A percentile compares a stretch with the other conserved stretches of the same genome.
Evolutionary conservation across 1,140 invertebrate genomes (phyloP).

Genomic region (Procambarus clarkii): DNA sequence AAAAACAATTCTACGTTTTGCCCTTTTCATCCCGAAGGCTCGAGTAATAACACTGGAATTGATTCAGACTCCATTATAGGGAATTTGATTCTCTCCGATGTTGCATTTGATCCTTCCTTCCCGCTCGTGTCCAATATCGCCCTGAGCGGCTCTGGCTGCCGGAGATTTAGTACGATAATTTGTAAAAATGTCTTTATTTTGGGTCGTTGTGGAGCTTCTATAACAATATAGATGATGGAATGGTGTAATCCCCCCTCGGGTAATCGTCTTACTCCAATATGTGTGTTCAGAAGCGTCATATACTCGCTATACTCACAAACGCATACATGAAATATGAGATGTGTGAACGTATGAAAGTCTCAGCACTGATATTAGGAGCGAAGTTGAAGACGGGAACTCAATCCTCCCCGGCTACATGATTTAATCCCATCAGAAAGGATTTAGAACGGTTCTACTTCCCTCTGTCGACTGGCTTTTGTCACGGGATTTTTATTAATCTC

Average conservation of each 20-base stretch:
- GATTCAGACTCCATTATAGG: slow-evolving; percentile 53
- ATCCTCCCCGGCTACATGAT: slow-evolving; percentile 18
- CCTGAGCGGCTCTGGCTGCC: slow-evolving; percentile 11
- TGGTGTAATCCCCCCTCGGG: background rate
- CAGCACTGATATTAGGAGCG: background rate
- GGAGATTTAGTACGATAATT: slow-evolving; percentile 22
- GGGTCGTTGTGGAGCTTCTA: background rate
- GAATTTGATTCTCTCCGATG: slow-evolving; percentile 31
- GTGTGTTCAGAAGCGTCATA: background rate
- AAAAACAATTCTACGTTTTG: background rate
- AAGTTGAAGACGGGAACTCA: slow-evolving; percentile 10
- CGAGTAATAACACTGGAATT: slow-evolving; percentile 41
- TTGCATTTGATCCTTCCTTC: slow-evolving; percentile 43
- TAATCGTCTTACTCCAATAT: background rate
- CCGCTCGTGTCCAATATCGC: slow-evolving; percentile 33
- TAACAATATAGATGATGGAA: background rate
- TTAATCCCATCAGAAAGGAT: slow-evolving; percentile 57
- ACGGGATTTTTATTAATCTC: slow-evolving; percentile 7
- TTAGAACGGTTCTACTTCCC: slow-evolving; percentile 37
- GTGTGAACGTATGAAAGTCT: too few relatives aligned
- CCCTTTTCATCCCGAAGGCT: background rate
- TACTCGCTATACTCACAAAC: background rate
- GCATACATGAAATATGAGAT: too few relatives aligned
- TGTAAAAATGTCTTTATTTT: slow-evolving; percentile 17
- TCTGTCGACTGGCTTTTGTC: slow-evolving; percentile 44